These are phyloP conservation scores for Aphrophora alni DNA, from an alignment of 2,888 invertebrate species.

Conservation along the genomic window DNA sequence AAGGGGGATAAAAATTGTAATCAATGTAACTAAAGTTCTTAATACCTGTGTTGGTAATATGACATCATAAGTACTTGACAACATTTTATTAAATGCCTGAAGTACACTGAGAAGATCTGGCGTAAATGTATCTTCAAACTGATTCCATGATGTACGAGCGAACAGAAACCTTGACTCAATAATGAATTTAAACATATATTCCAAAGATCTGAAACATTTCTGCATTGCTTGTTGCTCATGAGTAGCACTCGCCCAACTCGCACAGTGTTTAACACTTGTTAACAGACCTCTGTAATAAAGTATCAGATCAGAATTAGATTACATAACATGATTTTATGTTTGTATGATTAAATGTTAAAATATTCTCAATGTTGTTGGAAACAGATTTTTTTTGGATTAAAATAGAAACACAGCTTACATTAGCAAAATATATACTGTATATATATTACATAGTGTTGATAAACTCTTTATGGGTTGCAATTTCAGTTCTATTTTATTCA, in stretches of 20 bases:
- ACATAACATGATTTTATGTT: not conserved
- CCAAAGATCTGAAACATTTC: conserved; percentile 88
- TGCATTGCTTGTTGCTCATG: conserved; percentile 90
- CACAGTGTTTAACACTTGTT: conserved; percentile 88
- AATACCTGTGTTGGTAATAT: conserved; percentile 80
- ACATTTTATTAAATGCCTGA: conserved; percentile 78
- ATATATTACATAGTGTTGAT: too few species aligned
- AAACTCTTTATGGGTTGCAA: too few species aligned
- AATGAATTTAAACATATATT: conserved; percentile 91
- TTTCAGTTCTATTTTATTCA: too few species aligned
- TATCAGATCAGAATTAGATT: too few species aligned
- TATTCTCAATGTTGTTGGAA: not conserved
- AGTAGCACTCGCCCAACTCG: conserved; percentile 83
- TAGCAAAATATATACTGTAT: too few species aligned
- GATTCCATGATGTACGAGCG: conserved; percentile 78
- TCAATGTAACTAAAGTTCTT: not conserved
- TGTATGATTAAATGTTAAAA: not conserved
- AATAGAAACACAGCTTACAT: too few species aligned
- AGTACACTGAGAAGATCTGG: conserved; percentile 83
- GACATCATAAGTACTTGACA: conserved; percentile 72
- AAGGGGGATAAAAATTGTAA: not conserved
- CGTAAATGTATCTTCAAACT: conserved; percentile 87
- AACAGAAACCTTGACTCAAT: conserved; percentile 87
- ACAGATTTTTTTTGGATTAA: not conserved
- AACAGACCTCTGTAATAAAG: conserved; percentile 74